phyloP scores from a whole-genome alignment of 2,888 invertebrate species.

The Drosophila multiciliata region DNA sequence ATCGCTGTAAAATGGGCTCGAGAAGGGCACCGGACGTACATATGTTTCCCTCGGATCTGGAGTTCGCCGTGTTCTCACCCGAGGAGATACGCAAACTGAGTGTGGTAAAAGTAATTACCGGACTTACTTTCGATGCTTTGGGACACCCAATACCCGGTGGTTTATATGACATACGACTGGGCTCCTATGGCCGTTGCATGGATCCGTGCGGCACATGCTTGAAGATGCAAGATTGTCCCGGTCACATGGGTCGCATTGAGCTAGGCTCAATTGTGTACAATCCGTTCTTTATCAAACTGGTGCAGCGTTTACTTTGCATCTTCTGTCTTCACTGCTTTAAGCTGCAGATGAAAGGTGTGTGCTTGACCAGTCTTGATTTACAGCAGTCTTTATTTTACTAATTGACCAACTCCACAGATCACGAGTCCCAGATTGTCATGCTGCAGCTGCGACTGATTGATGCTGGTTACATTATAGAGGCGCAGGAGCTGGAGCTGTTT shows the following conservation, averaged over 20 bases:
- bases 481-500: constrained; percentile 88
- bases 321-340: constrained; percentile 90
- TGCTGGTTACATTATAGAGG: constrained; percentile 90
- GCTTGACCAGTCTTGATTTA: neutral
- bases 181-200: constrained; percentile 84
- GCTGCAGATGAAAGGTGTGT: constrained; percentile 88
- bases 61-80: constrained; percentile 90
- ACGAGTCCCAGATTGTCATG: constrained; percentile 81
- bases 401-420: constrained; percentile 66
- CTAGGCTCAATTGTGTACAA: constrained; percentile 95
- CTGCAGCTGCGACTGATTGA: constrained; percentile 91
- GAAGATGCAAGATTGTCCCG: constrained; percentile 90
- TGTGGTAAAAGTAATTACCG: constrained; percentile 92
- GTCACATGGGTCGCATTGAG: constrained; percentile 98
- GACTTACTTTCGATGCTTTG: constrained; percentile 91
- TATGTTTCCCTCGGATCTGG: constrained; percentile 84
- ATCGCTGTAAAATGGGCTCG: constrained; percentile 59
- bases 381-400: neutral
- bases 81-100: constrained; percentile 92
- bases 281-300: constrained; percentile 92
- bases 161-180: constrained; percentile 95
- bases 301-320: constrained; percentile 89
- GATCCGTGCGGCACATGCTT: constrained; percentile 94
- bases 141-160: constrained; percentile 94
- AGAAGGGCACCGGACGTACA: constrained; percentile 71